Evolutionary conservation across 2,888 invertebrate species (phyloP).

Genomic region (Acanthopleura granulata): DNA sequence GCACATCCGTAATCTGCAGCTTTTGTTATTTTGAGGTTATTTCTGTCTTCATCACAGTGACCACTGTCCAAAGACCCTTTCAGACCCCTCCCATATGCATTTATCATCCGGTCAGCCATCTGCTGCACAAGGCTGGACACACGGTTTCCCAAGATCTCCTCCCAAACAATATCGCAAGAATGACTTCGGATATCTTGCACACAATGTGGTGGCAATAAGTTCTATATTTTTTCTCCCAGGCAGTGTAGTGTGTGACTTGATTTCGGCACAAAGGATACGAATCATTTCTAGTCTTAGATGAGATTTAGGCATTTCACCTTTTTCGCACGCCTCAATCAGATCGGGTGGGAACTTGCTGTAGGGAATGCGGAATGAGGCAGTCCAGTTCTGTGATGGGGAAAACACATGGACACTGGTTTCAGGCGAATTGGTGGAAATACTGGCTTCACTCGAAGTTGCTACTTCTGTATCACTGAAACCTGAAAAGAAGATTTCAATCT

Average conservation of each 20-base stretch:
- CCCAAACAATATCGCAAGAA: neutral
- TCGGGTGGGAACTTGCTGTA: conserved; percentile 4
- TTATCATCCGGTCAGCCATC: neutral
- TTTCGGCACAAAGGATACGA: conserved; percentile 9
- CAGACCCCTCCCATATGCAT: neutral
- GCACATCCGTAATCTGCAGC: no score
- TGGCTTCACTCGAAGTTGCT: neutral
- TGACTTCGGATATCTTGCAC: neutral
- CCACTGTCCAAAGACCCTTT: neutral
- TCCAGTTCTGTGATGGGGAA: conserved; percentile 11
- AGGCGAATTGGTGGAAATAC: neutral
- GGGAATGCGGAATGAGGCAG: conserved; percentile 1
- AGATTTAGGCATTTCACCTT: conserved; percentile 9
- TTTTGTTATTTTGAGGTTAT: no score
- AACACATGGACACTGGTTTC: neutral
- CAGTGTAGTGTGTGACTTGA: neutral
- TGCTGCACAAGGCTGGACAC: neutral
- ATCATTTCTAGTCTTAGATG: conserved; percentile 6
- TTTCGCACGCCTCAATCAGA: neutral
- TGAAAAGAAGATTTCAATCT: no score
- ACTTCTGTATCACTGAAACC: no score
- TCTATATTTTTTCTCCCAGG: neutral
- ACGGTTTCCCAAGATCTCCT: neutral
- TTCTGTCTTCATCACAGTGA: neutral
- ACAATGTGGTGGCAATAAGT: neutral